Conservation (phyloP, 1,140 invertebrate genomes). For the Diabrotica undecimpunctata region DNA sequence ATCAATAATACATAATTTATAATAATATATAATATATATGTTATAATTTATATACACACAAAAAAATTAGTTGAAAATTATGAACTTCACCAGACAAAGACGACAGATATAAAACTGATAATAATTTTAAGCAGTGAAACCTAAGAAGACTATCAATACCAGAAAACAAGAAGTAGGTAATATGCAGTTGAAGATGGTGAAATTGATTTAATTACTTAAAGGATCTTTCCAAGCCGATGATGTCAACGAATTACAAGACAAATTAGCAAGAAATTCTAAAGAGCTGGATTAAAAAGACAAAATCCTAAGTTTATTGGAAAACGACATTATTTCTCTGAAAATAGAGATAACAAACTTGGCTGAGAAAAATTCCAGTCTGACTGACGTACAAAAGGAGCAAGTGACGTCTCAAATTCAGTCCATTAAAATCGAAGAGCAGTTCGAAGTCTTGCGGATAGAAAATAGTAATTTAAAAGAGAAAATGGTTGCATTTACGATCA, state of each 20-base stretch:
- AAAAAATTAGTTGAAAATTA: too few relatives aligned
- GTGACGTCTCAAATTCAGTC: slow-evolving; percentile 68
- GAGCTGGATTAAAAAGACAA: slow-evolving; percentile 34
- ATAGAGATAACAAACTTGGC: slow-evolving; percentile 34
- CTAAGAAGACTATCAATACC: too few relatives aligned
- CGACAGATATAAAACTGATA: too few relatives aligned
- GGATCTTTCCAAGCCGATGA: slow-evolving; percentile 19
- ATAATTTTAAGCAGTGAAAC: too few relatives aligned
- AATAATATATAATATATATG: too few relatives aligned
- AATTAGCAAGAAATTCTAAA: slow-evolving; percentile 16
- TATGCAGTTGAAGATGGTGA: slow-evolving; percentile 40
- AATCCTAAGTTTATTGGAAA: slow-evolving; percentile 30
- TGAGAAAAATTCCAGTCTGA: slow-evolving; percentile 45
- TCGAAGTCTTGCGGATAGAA: slow-evolving; percentile 53
- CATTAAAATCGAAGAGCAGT: slow-evolving; percentile 66
- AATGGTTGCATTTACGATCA: too few relatives aligned
- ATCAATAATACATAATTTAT: too few relatives aligned
- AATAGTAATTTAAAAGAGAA: slow-evolving; percentile 43
- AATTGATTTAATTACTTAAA: slow-evolving; percentile 30
- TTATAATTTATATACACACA: too few relatives aligned
- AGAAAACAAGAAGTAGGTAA: slow-evolving; percentile 73
- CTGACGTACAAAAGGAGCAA: slow-evolving; percentile 58
- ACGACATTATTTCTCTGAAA: slow-evolving; percentile 31
- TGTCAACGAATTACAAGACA: slow-evolving; percentile 24
- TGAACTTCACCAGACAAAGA: too few relatives aligned